Base-by-base conservation (phyloP, 1,140 invertebrate genomes). In the Caenorhabditis remanei region DNA sequence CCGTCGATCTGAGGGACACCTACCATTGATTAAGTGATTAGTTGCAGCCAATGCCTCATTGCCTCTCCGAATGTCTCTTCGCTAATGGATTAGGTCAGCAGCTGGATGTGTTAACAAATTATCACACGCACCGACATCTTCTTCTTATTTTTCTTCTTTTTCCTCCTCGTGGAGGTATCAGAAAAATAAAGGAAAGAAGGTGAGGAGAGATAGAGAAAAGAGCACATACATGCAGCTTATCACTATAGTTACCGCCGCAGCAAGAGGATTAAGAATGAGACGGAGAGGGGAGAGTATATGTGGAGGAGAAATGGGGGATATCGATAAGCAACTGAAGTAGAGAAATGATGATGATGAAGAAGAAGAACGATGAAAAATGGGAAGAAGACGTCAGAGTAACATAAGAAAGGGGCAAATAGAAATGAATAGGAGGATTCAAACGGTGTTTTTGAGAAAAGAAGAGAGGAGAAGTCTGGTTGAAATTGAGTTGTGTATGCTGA, bases 1-100 rank as follows among this genome's bases (percentile, higher is more conserved):
- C 32, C 32, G 32, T 32, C 32, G 32, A 32, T 32, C 32, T 32
- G 32, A 32, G 32, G 32, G 71, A 50, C 71, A 79, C 65, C 65
- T 79, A 79, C 71, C 71, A 79, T 79, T 79, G 71, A 79, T 71
- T 71, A 71, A 71, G 65, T 71, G 65, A 71, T 79, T 79, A 79
- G 71, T 79, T 79, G 71, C 71, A 79, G 43, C 71, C 71, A 48
- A 43, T 41, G 46, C 71, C n/a, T 50, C 46, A 50, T 50, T 50
- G 43, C 46, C 50, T 50, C 32, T 2, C 46, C 46, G 24, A 63
- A 63, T 50, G 13, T 79, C 71, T 79, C 21, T 19, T 40, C 46
- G 46, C 71, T 79, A 79, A 79, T 79, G 71, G 71, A 79, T 79
- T 79, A 79, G 71, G 71, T 41, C 46, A 79, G 71, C 46, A 79